Base-by-base conservation (phyloP, 2,797 vertebrate species). In the Glyptemys insculpta region DNA sequence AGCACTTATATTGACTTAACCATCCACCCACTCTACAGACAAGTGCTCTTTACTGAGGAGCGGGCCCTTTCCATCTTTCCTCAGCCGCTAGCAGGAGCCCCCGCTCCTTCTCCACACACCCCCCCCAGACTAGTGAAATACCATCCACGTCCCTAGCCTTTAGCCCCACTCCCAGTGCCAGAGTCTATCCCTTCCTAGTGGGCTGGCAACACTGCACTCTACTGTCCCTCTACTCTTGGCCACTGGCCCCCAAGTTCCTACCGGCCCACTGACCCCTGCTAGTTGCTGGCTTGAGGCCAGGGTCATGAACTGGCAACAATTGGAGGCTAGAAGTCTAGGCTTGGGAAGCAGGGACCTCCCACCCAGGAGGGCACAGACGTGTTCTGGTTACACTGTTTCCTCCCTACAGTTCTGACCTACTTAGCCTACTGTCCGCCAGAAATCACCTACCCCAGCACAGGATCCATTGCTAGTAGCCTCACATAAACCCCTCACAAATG, bases 1-100 rank as follows among this genome's bases (percentile, higher is more conserved):
- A 72, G 54, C 79, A 79, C 62, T 86, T 76, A 83, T 92, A 57
- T 19, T 92, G 79, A 23, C 81, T 91, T 85, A 97, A 81, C 54
- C 78, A 19, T 65, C 87, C 49, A 2, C 8, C 57, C 50, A 84
- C 57, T 90, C 87, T 68, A 87, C 88, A 95, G 92, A 95, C 0
- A 1, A 54, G 68, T 37, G 18, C 89, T 68, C 81, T 1, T 0
- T 57, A 47, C 53, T 87, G 78, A 15, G 41, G 34, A 72, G 47
- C 16, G 50, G 59, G 53, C 49, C 12, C 37, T 29, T 92, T 84
- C 84, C 56, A 79, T 79, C 85, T 37, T 37, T 37, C 68, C 68
- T 72, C 10, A 72, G n/a, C 10, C 19, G 1, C 68, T 12, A 72
- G 65, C n/a, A 23, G n/a, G n/a, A 72, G 37, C 19, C 59, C n/a